Evolutionary conservation across 2,888 invertebrate genomes (phyloP), one percentile per base, ranked within the genome.

Genomic region (Epistrophella euchroma): DNA sequence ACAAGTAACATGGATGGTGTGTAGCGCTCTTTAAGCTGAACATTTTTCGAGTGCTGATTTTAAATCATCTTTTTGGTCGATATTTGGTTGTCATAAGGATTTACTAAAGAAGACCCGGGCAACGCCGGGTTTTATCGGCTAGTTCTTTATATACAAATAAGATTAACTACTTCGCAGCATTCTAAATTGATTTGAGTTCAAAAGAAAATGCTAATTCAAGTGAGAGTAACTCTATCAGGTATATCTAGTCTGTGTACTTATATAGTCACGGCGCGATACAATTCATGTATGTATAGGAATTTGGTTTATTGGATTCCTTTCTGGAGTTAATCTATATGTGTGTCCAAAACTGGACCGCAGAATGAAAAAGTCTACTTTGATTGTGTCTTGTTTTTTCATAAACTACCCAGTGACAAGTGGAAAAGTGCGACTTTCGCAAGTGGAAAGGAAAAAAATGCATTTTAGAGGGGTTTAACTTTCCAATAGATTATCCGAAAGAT

Each of bases 381-480:
- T 52, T 17, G 35, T 60, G 15, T 35, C 2, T 47, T 28, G 17
- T 40, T 50, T 43, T 37, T 56, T 25, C 17, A 43, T 40, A 9
- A 6, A 11, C 13, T 15, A 2, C 2, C 2, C 13, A 70, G 13
- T 40, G 37, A 35, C 81, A 75, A 62, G 68, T 70, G 60, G 60
- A 71, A 56, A 64, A 71, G 71, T 50, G 76, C 40, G 62, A 77
- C 77, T 82, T 77, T 82, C 71, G 58, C 25, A 66, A 77, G 71
- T 58, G 66, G 72, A 82, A 77, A 25, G 56, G 25, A 71, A 7
- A 71, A 70, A 35, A 10, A 32, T 56, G 11, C 3, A 25, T 32
- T 11, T n/a, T 3, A 17, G 43, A 17, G 50, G 22, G 50, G 6
- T 2, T 50, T 13, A 47, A 25, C 25, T 28, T 25, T 28, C 15